Conservation (phyloP, 2,888 invertebrate genomes). For the Machimus rusticus region DNA sequence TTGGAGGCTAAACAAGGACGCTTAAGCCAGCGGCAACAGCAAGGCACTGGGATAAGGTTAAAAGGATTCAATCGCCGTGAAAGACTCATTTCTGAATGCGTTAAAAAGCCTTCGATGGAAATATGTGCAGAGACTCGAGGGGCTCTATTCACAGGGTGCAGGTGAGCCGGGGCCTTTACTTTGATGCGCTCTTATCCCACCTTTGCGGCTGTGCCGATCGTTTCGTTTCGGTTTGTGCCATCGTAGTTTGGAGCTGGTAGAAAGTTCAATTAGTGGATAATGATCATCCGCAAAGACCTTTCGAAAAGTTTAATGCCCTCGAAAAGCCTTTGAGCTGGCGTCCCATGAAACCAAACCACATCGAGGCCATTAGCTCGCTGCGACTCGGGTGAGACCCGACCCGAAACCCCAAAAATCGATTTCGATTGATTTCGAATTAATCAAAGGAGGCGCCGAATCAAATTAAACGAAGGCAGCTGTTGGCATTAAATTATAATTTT, state of each 20-base stretch:
- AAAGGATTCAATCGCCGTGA: constrained; percentile 35
- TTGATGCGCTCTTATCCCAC: constrained; percentile 7
- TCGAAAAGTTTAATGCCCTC: background rate
- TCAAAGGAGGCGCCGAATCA: background rate
- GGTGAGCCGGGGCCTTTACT: background rate
- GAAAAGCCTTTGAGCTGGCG: background rate
- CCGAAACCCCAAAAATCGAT: background rate
- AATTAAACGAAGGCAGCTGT: background rate
- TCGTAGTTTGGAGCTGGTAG: background rate
- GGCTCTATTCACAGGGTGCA: background rate
- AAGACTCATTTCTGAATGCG: constrained; percentile 30
- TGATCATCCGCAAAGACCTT: background rate
- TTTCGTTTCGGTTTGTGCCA: background rate
- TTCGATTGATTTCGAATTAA: background rate
- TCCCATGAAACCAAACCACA: background rate
- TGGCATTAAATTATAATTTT: background rate
- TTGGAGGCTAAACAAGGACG: background rate
- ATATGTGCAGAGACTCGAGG: constrained; percentile 4
- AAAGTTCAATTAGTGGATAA: background rate
- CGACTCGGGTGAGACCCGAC: background rate
- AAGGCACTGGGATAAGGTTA: background rate
- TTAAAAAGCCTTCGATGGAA: constrained; percentile 24
- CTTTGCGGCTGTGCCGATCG: background rate
- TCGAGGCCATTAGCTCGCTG: background rate
- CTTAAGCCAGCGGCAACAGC: background rate